Conservation (phyloP, 2,888 invertebrate genomes). For the Cephus nigrinus region DNA sequence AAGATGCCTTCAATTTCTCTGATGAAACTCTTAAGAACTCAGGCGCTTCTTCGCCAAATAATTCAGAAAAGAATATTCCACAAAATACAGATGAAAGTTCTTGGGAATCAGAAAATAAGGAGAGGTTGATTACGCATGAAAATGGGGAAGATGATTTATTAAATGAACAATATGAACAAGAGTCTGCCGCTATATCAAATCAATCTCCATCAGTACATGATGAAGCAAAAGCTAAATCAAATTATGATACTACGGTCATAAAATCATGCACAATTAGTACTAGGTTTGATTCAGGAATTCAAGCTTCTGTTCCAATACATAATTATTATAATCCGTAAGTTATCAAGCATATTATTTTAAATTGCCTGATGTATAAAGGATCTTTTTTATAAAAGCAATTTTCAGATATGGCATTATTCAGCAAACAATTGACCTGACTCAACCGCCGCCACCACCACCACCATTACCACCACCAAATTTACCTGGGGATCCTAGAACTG, state of each 20-base stretch:
- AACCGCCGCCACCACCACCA: neutral
- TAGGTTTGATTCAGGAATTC: neutral
- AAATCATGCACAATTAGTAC: neutral
- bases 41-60: neutral
- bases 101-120: neutral
- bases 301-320: neutral
- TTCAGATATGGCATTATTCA: neutral
- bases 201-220: neutral
- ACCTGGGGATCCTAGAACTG: neutral
- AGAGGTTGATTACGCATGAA: neutral
- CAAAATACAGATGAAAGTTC: neutral
- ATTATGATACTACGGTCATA: neutral
- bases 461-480: neutral
- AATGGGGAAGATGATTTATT: neutral
- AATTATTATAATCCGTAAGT: neutral
- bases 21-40: neutral
- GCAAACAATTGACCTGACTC: neutral
- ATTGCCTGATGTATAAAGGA: neutral
- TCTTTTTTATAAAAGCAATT: neutral
- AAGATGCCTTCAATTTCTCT: neutral
- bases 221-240: neutral
- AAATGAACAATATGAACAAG: neutral
- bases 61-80: neutral
- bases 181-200: neutral
- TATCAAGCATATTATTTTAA: neutral